Conservation (phyloP, 1,140 invertebrate species). For the Bilobella aurantiaca region DNA sequence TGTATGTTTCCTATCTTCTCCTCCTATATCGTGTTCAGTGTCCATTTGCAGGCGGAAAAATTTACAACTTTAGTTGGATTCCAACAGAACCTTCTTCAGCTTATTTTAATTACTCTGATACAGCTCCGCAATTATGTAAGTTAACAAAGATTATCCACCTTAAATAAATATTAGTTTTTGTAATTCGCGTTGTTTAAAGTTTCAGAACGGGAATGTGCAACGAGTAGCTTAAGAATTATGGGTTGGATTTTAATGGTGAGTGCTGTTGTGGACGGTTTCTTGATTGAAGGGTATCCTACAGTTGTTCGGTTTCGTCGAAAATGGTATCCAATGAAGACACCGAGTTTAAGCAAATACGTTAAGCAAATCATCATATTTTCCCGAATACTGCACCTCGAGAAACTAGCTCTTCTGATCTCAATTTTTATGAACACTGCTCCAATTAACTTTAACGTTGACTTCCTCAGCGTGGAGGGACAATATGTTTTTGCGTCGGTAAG, state of each 20-base stretch:
- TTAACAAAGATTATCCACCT: background rate
- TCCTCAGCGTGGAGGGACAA: background rate
- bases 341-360: background rate
- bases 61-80: conserved; percentile 1
- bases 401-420: background rate
- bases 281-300: conserved; percentile 3
- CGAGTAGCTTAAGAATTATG: background rate
- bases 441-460: background rate
- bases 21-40: background rate
- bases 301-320: background rate
- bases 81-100: background rate
- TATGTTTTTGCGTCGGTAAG: conserved; percentile 8
- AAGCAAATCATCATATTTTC: background rate
- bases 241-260: background rate
- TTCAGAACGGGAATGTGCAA: background rate
- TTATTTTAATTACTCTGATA: background rate
- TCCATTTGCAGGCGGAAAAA: background rate
- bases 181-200: background rate
- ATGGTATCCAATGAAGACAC: conserved; percentile 8
- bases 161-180: background rate
- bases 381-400: background rate
- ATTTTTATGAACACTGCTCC: background rate
- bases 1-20: conserved; percentile 3
- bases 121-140: background rate
- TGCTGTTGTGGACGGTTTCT: background rate